phyloP scores from a whole-genome alignment of 2,797 vertebrate species.

The Sebastolobus alascanus region DNA sequence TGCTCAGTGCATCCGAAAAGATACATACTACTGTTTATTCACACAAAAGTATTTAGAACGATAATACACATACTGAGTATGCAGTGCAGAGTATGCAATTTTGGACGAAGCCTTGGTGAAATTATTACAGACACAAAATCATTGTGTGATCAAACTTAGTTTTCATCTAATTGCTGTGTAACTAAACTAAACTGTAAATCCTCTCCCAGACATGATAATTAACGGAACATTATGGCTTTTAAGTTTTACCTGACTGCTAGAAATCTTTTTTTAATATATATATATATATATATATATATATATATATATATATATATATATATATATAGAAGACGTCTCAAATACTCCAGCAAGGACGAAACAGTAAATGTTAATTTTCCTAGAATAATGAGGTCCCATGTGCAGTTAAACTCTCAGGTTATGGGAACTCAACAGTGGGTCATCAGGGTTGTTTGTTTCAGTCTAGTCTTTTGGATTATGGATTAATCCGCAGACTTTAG shows the following conservation, averaged over 20 bases:
- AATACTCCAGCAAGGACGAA: background rate
- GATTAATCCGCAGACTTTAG: constrained; percentile 53
- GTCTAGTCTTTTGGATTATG: constrained; percentile 50
- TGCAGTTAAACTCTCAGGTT: constrained; percentile 29
- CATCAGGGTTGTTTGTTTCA: constrained; percentile 45
- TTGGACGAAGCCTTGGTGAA: fast-evolving
- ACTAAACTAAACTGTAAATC: background rate
- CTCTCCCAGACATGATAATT: background rate
- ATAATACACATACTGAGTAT: no score
- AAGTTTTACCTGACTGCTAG: background rate
- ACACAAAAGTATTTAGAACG: no score
- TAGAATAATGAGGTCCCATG: constrained; percentile 8
- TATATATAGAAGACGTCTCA: background rate
- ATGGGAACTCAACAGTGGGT: constrained; percentile 45
- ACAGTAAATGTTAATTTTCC: background rate
- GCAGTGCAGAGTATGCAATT: no score
- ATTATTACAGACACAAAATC: background rate
- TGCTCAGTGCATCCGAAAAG: no score
- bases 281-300: no score
- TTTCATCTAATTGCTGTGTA: constrained; percentile 12
- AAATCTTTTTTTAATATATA: background rate
- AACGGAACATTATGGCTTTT: background rate
- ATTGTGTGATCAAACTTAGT: background rate
- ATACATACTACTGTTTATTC: no score
- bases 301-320: background rate